Evolutionary conservation across 2,797 vertebrate species (phyloP), one percentile per base, ranked within the genome.

Genomic region (Melanotaenia pygmaea): DNA sequence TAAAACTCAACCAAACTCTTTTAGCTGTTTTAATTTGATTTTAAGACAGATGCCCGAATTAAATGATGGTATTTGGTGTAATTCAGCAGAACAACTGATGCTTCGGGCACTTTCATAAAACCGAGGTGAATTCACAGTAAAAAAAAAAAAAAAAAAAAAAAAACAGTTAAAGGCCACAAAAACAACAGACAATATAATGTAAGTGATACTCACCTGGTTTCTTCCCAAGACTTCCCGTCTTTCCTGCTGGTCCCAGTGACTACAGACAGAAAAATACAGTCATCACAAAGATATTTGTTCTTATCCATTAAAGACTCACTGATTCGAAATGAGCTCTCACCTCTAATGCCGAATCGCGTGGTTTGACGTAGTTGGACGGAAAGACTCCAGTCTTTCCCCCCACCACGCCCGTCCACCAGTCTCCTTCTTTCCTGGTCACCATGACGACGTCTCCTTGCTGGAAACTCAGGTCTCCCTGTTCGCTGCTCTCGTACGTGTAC

Each of bases 401-500:
- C 65, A 96, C 94, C 24, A 94, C 94, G 45, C 98, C 98, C 0
- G 98, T 99, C 98, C 98, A 99, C 98, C 98, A 99, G 83, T 99
- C 98, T 0, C 98, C 98, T 87, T 99, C 98, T 91, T 98, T 99
- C 93, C 97, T 98, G 80, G 96, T 98, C 76, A 99, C 98, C 88
- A 96, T 88, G 85, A 99, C 98, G 80, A 99, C 82, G 78, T 99
- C 98, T 43, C 98, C 98, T 89, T 99, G 98, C 91, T 98, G 97
- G 94, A 99, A 99, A 74, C 96, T 98, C 88, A 99, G 94, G 91
- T 99, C 98, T 0, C 98, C 98, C 92, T 97, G 98, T 91, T 99
- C 98, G 53, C 92, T 97, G 93, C 98, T 99, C 93, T 99, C 98
- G 3, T 99, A 99, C 7, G 97, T 99, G 87, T 99, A 99, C 98